phyloP scores from a whole-genome alignment of 1,140 invertebrate species.

The Rhyacophila brunnea region DNA sequence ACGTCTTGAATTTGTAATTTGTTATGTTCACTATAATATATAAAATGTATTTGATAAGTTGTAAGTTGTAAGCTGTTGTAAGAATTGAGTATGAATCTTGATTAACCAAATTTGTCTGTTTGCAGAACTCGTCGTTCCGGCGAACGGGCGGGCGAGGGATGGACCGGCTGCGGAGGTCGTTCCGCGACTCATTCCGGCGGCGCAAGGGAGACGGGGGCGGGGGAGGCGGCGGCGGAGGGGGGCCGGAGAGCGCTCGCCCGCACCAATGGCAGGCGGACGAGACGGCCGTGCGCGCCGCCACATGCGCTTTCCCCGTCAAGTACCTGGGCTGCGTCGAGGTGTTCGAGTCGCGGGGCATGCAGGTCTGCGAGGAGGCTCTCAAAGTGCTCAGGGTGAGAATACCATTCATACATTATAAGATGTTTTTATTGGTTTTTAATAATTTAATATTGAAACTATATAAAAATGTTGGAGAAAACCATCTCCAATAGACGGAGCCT shows the following conservation, averaged over 20 bases:
- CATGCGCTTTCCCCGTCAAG: slow-evolving; percentile 97
- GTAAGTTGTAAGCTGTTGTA: neutral
- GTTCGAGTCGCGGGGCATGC: slow-evolving; percentile 98
- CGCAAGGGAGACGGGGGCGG: slow-evolving; percentile 67
- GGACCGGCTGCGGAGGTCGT: slow-evolving; percentile 87
- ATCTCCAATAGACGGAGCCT: too few species aligned
- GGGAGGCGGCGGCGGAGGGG: slow-evolving; percentile 65
- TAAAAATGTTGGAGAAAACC: too few species aligned
- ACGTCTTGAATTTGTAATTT: neutral
- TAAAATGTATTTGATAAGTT: neutral
- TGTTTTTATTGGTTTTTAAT: too few species aligned
- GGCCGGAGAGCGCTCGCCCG: slow-evolving; percentile 90
- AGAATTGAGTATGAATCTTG: neutral
- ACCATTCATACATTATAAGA: slow-evolving; percentile 39
- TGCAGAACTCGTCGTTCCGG: slow-evolving; percentile 54
- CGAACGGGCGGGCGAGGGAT: slow-evolving; percentile 71
- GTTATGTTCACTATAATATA: too few species aligned
- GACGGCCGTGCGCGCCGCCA: slow-evolving; percentile 88
- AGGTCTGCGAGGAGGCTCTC: slow-evolving; percentile 98
- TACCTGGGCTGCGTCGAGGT: slow-evolving; percentile 99
- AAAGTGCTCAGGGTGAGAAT: slow-evolving; percentile 81
- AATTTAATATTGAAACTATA: too few species aligned
- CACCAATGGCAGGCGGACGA: slow-evolving; percentile 99
- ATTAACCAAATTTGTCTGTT: neutral
- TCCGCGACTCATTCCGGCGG: slow-evolving; percentile 88